Evolutionary conservation across 2,888 invertebrate genomes (phyloP).

Genomic region (Erpobdella octoculata): DNA sequence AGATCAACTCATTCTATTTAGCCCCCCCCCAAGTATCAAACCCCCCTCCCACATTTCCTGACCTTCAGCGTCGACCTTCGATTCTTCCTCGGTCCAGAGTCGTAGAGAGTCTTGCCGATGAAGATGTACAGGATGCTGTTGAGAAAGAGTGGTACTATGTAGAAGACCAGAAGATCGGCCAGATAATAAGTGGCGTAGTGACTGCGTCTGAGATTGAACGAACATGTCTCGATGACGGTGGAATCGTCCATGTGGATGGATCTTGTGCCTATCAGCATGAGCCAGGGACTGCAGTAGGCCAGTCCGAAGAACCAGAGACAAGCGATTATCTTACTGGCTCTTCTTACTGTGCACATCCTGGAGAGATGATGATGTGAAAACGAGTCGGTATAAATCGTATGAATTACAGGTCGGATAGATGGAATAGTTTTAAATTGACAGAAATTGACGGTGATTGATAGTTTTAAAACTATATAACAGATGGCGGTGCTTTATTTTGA

Average conservation of each 20-base stretch:
- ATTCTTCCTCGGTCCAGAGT: not conserved
- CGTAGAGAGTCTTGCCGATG: conserved; percentile 56
- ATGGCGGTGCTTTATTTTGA: too few relatives aligned
- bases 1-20: too few relatives aligned
- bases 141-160: conserved; percentile 59
- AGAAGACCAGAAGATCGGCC: conserved; percentile 59
- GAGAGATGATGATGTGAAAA: not conserved
- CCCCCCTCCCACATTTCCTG: too few relatives aligned
- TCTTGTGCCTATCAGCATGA: conserved; percentile 56
- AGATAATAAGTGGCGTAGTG: conserved; percentile 58
- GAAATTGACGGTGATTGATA: too few relatives aligned
- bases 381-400: not conserved
- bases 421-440: too few relatives aligned
- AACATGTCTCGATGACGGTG: conserved; percentile 52
- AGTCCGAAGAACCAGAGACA: conserved; percentile 59
- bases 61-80: not conserved
- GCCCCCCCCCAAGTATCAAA: too few relatives aligned
- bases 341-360: conserved; percentile 59
- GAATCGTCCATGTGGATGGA: conserved; percentile 46
- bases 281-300: conserved; percentile 60
- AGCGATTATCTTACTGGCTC: conserved; percentile 58
- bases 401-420: too few relatives aligned
- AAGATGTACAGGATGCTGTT: conserved; percentile 59
- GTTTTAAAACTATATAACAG: too few relatives aligned
- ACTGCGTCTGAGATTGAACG: conserved; percentile 49